Evolutionary conservation across 2,113 vertebrate species (phyloP), one percentile per base, ranked within the genome.

Genomic region (Trematomus loennbergii): DNA sequence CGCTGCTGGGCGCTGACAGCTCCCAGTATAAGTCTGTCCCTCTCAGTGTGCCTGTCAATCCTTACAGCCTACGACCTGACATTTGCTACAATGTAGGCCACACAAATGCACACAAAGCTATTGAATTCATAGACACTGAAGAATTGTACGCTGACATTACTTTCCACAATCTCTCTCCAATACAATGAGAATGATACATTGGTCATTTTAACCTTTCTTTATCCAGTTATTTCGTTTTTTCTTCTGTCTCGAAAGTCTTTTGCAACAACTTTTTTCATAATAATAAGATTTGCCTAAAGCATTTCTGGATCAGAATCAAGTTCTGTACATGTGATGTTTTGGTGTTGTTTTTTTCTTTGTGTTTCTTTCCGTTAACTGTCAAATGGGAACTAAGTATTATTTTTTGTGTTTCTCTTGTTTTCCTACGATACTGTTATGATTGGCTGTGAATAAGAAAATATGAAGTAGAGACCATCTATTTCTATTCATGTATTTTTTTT

Each of bases 41-140:
- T 66, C 86, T 79, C 83, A 64, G 66, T 84, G n/a, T 75, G 74
- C 79, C 72, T 88, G 86, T 92, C 91, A 91, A 69, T 83, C 79
- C 68, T 6, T 36, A 64, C 70, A 18, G 36, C 75, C 48, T 57
- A 20, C 48, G 83, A 86, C 88, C 76, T 92, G 91, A 90, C 80
- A 85, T 81, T 80, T 86, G 62, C 18, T 83, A 83, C 60, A 36
- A 45, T 77, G 52, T 50, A 59, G 25, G 62, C 43, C 7, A 29
- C 50, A 36, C 52, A 53, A 43, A 62, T 53, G n/a, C 46, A 58
- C 50, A 57, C 68, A 67, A 18, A 13, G 1, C 22, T 48, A 16
- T 40, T 18, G 18, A 49, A 16, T 7, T 33, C 22, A 67, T 61
- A 12, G 50, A 45, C 33, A 5, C n/a, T 20, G 50, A 43, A 40